These are phyloP conservation scores for Catostomus latipinnis DNA, from an alignment of 2,797 vertebrate species.

Conservation along the genomic window DNA sequence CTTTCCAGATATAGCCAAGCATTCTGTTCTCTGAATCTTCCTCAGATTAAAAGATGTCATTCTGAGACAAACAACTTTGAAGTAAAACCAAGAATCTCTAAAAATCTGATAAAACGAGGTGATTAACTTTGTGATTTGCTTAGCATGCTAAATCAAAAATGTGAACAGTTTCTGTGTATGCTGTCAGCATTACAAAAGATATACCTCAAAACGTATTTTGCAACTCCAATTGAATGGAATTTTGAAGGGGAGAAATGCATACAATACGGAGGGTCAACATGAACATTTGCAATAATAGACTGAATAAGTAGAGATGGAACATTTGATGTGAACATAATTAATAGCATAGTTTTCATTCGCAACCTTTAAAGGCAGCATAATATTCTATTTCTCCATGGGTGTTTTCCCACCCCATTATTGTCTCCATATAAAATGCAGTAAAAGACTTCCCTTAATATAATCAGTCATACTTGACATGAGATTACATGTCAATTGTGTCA, in stretches of 20 bases:
- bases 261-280: constrained; percentile 8
- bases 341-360: constrained; percentile 16
- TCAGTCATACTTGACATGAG: constrained; percentile 23
- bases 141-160: not conserved
- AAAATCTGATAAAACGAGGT: not conserved
- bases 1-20: constrained; percentile 38
- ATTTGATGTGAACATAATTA: constrained; percentile 15
- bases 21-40: constrained; percentile 20
- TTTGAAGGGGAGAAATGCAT: not conserved
- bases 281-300: not conserved
- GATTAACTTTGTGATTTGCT: not conserved
- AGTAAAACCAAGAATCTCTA: not conserved
- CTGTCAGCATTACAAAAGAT: not conserved
- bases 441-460: not conserved
- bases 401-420: no score
- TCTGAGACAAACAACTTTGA: constrained; percentile 1
- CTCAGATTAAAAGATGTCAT: constrained; percentile 12
- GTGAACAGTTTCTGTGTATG: not conserved
- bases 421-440: no score
- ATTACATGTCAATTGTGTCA: not conserved
- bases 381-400: not conserved
- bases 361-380: no score
- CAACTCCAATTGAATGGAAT: constrained; percentile 1
- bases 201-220: constrained; percentile 1
- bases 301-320: constrained; percentile 6